phyloP scores from a whole-genome alignment of 2,888 invertebrate genomes.

The Drosophila quasianomalipes region DNA sequence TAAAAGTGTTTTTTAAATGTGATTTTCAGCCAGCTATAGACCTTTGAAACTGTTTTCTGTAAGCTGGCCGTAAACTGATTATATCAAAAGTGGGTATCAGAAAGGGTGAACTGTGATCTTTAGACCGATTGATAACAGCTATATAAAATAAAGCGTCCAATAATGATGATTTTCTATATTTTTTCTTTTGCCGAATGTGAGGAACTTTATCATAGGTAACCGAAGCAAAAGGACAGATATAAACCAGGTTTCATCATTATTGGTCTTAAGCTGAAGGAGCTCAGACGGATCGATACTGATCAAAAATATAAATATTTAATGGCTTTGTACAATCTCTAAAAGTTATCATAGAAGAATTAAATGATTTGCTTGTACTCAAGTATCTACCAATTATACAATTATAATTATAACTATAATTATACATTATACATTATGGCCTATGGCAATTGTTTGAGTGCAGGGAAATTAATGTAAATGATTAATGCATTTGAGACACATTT shows the following conservation, averaged over 20 bases:
- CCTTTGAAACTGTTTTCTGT: background rate
- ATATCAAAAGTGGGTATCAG: background rate
- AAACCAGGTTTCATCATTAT: background rate
- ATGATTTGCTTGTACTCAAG: constrained; percentile 25
- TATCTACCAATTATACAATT: background rate
- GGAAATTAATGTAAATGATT: background rate
- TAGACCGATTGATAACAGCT: background rate
- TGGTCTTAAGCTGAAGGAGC: background rate
- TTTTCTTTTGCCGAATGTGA: background rate
- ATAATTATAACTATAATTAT: background rate
- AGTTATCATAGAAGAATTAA: background rate
- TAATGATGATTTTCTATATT: background rate
- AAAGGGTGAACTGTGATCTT: background rate
- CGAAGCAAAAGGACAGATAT: background rate
- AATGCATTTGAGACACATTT: background rate
- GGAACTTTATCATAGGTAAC: background rate
- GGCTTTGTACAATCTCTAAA: background rate
- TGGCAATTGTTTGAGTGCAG: background rate
- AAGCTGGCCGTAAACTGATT: background rate
- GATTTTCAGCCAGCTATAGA: background rate
- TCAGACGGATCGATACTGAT: background rate
- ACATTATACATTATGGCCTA: background rate
- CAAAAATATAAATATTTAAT: background rate
- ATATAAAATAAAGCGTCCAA: background rate
- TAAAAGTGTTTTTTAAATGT: background rate